These are phyloP conservation scores for Nebria brevicollis DNA, from an alignment of 2,888 invertebrate genomes.

Conservation along the genomic window DNA sequence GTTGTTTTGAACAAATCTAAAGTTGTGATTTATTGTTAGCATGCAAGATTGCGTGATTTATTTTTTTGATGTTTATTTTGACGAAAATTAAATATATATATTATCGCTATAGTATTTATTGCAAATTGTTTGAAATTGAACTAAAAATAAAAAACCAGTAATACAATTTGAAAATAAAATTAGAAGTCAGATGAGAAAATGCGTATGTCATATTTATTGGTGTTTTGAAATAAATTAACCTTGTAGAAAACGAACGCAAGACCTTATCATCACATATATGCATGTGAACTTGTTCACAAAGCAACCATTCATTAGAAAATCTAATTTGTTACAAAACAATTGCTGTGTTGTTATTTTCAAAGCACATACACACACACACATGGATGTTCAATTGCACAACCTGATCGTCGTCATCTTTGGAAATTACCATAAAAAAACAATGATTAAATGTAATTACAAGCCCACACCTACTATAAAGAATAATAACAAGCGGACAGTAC, in stretches of 20 bases:
- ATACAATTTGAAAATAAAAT: too few species aligned
- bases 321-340: conserved; percentile 44
- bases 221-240: conserved; percentile 2
- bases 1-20: too few species aligned
- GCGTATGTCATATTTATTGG: not conserved
- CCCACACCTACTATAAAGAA: conserved; percentile 28
- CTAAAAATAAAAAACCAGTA: too few species aligned
- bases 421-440: conserved; percentile 42
- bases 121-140: too few species aligned
- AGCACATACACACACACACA: not conserved
- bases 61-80: not conserved
- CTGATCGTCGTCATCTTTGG: conserved; percentile 3
- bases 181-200: too few species aligned
- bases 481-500: not conserved
- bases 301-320: conserved; percentile 40
- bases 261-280: conserved; percentile 31
- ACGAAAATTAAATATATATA: not conserved
- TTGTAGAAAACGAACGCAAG: conserved; percentile 21
- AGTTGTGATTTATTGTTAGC: not conserved
- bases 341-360: conserved; percentile 39
- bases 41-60: not conserved
- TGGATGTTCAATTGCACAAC: conserved; percentile 27
- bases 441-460: conserved; percentile 32
- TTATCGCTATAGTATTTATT: not conserved
- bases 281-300: conserved; percentile 34